These are phyloP conservation scores for Equus quagga DNA, from an alignment of 2,113 vertebrate species.

Conservation along the genomic window DNA sequence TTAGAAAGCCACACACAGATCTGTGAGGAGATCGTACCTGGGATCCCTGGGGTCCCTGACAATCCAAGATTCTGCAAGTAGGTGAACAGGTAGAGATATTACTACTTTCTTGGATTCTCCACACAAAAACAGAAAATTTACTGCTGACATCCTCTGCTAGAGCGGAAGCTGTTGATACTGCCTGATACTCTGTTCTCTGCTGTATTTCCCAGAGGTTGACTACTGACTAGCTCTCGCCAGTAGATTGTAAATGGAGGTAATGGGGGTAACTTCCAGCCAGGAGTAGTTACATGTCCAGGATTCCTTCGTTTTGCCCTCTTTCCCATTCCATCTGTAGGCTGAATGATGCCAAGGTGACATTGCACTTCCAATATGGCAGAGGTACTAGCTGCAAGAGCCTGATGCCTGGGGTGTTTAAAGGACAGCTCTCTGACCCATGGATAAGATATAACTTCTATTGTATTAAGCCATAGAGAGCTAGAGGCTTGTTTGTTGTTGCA, in stretches of 20 bases:
- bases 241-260: background rate
- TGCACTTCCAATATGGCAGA: background rate
- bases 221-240: too few species aligned
- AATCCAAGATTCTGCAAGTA: background rate
- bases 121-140: background rate
- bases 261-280: background rate
- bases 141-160: background rate
- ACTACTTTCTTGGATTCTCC: background rate
- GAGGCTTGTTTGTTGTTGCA: background rate
- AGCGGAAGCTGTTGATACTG: fast-evolving
- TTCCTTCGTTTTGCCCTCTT: background rate
- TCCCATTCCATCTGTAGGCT: background rate
- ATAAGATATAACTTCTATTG: background rate
- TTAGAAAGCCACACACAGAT: background rate
- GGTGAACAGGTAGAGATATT: background rate
- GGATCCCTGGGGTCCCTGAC: background rate
- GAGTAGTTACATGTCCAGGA: background rate
- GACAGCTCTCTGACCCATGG: background rate
- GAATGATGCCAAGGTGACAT: background rate
- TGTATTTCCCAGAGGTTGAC: background rate
- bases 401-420: background rate
- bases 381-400: background rate
- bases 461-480: background rate
- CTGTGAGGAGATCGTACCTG: background rate
- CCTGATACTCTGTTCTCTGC: background rate